Evolutionary conservation across 2,113 vertebrate genomes (phyloP).

Genomic region (Cranoglanis bouderius): DNA sequence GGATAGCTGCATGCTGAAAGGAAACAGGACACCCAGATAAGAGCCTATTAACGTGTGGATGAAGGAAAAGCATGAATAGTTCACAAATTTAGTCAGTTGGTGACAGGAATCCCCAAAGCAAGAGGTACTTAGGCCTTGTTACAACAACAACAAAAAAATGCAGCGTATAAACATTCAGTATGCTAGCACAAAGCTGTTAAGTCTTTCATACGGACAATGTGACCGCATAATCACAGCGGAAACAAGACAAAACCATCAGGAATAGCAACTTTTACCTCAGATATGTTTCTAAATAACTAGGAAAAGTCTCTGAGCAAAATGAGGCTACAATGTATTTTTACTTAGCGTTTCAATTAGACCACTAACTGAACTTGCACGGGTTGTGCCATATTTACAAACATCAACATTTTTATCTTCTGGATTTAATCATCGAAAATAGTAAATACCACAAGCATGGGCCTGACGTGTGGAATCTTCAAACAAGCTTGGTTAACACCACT

Average conservation of each 20-base stretch:
- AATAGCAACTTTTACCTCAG: not conserved
- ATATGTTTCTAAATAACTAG: not conserved
- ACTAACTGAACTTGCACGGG: not conserved
- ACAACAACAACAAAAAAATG: no score
- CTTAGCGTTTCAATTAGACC: not conserved
- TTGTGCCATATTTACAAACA: not conserved
- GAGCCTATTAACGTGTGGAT: conserved; percentile 54
- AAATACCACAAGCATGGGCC: not conserved
- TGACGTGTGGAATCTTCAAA: not conserved
- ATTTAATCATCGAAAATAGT: not conserved
- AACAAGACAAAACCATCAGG: not conserved
- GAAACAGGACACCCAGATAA: conserved; percentile 58
- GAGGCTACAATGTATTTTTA: not conserved
- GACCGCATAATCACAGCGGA: not conserved
- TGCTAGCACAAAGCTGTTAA: not conserved
- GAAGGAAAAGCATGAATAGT: conserved; percentile 49
- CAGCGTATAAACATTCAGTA: not conserved
- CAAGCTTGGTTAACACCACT: not conserved
- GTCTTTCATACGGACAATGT: not conserved
- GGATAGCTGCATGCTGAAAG: conserved; percentile 56
- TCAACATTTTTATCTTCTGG: not conserved
- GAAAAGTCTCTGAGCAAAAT: not conserved
- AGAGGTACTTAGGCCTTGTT: not conserved
- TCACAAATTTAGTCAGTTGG: conserved; percentile 14
- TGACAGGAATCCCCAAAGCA: not conserved